Conservation (phyloP, 1,140 invertebrate genomes). For the Goniozus legneri region DNA sequence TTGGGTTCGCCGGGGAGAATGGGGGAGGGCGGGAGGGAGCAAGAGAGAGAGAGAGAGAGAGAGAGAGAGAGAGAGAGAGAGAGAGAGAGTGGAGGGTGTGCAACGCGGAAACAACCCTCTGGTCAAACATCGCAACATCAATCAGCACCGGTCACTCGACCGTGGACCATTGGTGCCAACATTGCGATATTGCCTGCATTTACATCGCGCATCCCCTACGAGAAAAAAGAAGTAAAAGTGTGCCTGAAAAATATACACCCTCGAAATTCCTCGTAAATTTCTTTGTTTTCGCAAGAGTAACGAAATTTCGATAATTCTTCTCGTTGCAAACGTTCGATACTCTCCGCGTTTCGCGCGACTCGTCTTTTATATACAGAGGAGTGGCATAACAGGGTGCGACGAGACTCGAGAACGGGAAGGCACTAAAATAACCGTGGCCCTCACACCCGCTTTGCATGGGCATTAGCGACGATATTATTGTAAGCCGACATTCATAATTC, state of each 20-base stretch:
- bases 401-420: too few relatives aligned
- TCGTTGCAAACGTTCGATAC: too few relatives aligned
- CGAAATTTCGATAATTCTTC: too few relatives aligned
- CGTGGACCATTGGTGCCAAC: slow-evolving; percentile 47
- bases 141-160: slow-evolving; percentile 54
- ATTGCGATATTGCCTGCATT: slow-evolving; percentile 50
- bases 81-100: slow-evolving; percentile 20
- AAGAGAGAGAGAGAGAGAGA: background rate
- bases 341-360: too few relatives aligned
- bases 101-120: slow-evolving; percentile 52
- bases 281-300: too few relatives aligned
- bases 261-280: too few relatives aligned
- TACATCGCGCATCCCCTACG: slow-evolving; percentile 25
- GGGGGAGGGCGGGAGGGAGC: too few relatives aligned
- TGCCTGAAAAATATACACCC: too few relatives aligned
- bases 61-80: background rate
- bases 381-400: too few relatives aligned
- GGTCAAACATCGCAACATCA: slow-evolving; percentile 55
- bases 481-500: slow-evolving; percentile 46
- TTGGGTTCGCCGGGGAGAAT: slow-evolving; percentile 48
- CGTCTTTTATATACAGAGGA: too few relatives aligned
- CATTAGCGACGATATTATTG: slow-evolving; percentile 47
- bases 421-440: background rate
- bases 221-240: too few relatives aligned
- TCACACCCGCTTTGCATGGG: slow-evolving; percentile 44